phyloP scores from a whole-genome alignment of 92 coral and sea anemone genomes.

The Muricea muricata region DNA sequence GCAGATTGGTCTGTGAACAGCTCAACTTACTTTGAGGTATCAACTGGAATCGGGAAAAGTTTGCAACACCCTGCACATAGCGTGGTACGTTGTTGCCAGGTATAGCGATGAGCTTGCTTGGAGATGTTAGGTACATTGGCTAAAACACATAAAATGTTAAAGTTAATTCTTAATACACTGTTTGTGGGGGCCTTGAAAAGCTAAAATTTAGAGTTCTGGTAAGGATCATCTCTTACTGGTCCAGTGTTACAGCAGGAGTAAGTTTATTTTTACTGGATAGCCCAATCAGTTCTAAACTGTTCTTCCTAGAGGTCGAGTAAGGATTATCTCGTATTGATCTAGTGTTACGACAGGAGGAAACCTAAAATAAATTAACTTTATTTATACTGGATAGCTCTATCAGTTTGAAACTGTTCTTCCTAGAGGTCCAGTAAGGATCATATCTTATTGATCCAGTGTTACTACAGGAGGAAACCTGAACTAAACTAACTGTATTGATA shows the following conservation, averaged over 20 bases:
- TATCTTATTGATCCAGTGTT: neutral
- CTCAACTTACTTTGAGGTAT: constrained; percentile 13
- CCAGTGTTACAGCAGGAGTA: too few relatives aligned
- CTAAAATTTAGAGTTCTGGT: too few relatives aligned
- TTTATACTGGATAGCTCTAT: neutral
- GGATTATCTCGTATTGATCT: too few relatives aligned
- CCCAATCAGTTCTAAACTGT: neutral
- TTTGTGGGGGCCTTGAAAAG: too few relatives aligned
- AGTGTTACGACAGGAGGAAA: neutral
- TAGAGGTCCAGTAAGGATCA: neutral
- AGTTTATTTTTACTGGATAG: neutral
- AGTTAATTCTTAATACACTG: too few relatives aligned
- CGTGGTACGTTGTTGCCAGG: constrained; percentile 9
- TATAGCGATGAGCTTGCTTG: constrained; percentile 31
- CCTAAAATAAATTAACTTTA: neutral
- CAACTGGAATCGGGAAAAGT: constrained; percentile 5
- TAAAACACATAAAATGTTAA: too few relatives aligned
- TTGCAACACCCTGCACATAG: constrained; percentile 1
- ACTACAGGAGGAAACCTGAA: neutral
- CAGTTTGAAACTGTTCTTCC: neutral
- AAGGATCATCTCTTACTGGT: too few relatives aligned
- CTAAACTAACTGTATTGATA: neutral
- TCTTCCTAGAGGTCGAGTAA: neutral
- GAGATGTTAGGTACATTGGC: constrained; percentile 37
- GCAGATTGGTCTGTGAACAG: constrained; percentile 18